phyloP scores from a whole-genome alignment of 35 echinoderm and acorn worm species.

The Lytechinus pictus region DNA sequence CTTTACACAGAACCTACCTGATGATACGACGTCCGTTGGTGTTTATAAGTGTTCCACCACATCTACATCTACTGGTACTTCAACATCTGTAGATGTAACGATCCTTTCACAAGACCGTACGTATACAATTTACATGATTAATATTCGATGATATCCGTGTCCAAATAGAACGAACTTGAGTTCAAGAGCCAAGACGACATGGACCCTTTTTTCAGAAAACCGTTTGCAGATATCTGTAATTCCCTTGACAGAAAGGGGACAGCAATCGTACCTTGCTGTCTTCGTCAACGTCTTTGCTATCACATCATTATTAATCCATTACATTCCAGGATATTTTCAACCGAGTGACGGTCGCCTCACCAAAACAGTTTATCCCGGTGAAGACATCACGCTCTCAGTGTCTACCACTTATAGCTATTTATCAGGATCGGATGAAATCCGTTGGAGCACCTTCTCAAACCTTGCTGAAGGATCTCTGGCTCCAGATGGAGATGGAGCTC shows the following conservation, averaged over 20 bases:
- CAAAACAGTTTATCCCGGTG: not conserved
- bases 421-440: not conserved
- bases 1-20: not conserved
- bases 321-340: not conserved
- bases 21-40: not conserved
- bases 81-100: too few species aligned
- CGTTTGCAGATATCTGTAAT: too few species aligned
- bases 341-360: not conserved
- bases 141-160: too few species aligned
- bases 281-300: too few species aligned
- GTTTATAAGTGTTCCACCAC: not conserved
- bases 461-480: not conserved
- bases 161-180: too few species aligned
- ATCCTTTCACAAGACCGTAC: too few species aligned
- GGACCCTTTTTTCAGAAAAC: too few species aligned
- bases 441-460: not conserved
- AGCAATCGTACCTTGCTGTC: too few species aligned
- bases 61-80: not conserved
- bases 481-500: not conserved
- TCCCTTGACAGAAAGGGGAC: too few species aligned
- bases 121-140: too few species aligned
- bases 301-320: too few species aligned
- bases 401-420: not conserved
- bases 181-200: too few species aligned
- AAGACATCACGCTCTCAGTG: not conserved